Conservation (phyloP, 2,113 vertebrate genomes). For the Prionailurus bengalensis region DNA sequence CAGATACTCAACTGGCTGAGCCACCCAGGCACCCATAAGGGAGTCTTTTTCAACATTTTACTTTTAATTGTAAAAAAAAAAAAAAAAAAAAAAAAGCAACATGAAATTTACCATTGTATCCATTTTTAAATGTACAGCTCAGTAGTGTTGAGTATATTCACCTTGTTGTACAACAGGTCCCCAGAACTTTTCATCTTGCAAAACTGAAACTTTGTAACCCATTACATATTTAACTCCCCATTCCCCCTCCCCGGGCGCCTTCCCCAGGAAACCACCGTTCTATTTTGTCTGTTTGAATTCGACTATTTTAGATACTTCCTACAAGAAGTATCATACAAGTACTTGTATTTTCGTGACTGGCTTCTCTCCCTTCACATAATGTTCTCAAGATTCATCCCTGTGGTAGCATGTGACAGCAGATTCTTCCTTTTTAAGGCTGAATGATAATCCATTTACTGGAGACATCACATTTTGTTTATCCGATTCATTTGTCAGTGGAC, state of each 20-base stretch:
- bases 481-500: no score
- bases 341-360: not conserved
- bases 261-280: not conserved
- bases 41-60: not conserved
- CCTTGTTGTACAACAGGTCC: not conserved
- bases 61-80: not conserved
- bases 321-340: rapidly evolving
- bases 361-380: not conserved
- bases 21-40: not conserved
- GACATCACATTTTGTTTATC: not conserved
- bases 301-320: not conserved
- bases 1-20: no score
- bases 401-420: not conserved
- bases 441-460: not conserved
- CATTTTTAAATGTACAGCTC: not conserved
- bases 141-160: not conserved
- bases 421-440: not conserved
- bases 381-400: not conserved
- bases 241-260: rapidly evolving
- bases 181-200: not conserved
- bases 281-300: not conserved
- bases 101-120: not conserved
- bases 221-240: not conserved
- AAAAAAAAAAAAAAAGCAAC: no score
- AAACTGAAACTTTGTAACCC: not conserved